Percentiles rank a stretch among this genome's conserved stretches.
These are phyloP conservation scores for Cydia amplana DNA, from an alignment of 1,140 invertebrate species.

Conservation along the genomic window DNA sequence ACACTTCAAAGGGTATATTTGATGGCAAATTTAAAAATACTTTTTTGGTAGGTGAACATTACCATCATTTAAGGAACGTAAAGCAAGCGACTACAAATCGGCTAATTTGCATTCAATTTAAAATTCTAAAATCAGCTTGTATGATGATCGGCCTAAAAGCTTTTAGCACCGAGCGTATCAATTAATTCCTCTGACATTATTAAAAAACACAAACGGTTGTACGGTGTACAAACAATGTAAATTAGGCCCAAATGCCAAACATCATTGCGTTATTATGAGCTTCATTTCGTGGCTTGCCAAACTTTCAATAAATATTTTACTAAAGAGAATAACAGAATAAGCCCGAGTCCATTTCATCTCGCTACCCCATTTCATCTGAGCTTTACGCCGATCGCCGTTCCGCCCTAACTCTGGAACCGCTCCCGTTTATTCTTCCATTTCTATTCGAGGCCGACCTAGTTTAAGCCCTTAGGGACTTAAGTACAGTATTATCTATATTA, in stretches of 20 bases:
- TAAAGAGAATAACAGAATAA: conserved; percentile 19
- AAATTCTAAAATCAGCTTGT: too few relatives aligned
- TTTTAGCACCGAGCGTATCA: too few relatives aligned
- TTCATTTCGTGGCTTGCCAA: not conserved
- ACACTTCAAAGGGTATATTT: too few relatives aligned
- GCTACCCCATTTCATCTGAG: conserved; percentile 32
- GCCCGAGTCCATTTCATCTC: conserved; percentile 35
- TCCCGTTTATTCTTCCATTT: conserved; percentile 47
- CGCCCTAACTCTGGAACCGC: conserved; percentile 45
- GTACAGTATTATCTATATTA: conserved; percentile 40
- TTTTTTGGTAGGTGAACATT: not conserved
- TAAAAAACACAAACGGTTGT: not conserved
- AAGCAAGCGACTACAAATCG: too few relatives aligned
- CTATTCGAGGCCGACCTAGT: conserved; percentile 51
- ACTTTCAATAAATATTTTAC: conserved; percentile 11
- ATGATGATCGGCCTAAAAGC: too few relatives aligned
- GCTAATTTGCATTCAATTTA: too few relatives aligned
- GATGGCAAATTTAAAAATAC: too few relatives aligned
- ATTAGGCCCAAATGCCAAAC: not conserved
- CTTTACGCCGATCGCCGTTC: conserved; percentile 36
- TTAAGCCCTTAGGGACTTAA: conserved; percentile 45
- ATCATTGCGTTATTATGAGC: not conserved
- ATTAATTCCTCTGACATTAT: too few relatives aligned
- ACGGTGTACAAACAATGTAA: not conserved
- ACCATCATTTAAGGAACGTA: not conserved